Conservation (phyloP, 1,140 invertebrate species). For the Philotrypesis tridentata region DNA sequence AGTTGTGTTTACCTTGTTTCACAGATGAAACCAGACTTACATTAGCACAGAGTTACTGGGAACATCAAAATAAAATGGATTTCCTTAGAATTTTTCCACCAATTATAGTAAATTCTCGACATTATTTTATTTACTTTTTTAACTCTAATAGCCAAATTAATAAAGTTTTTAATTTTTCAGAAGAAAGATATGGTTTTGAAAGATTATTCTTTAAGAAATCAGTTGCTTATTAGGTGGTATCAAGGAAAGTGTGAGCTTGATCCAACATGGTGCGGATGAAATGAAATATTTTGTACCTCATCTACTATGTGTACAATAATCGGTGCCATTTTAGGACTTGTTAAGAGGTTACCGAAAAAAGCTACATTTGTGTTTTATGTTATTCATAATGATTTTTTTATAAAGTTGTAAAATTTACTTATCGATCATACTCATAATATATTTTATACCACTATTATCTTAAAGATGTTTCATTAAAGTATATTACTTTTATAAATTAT, state of each 20-base stretch:
- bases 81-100: constrained; percentile 88
- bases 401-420: no score
- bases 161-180: constrained; percentile 65
- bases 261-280: constrained; percentile 79
- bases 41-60: constrained; percentile 82
- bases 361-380: no score
- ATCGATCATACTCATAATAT: no score
- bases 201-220: constrained; percentile 77
- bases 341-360: not conserved
- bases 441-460: not conserved
- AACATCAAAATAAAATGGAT: constrained; percentile 85
- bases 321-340: constrained; percentile 23
- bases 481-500: no score
- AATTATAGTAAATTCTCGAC: constrained; percentile 77
- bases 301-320: not conserved
- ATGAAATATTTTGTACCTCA: not conserved
- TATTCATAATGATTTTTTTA: no score
- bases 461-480: no score
- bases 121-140: not conserved
- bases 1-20: constrained; percentile 86
- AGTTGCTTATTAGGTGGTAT: constrained; percentile 85
- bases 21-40: constrained; percentile 75
- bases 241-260: constrained; percentile 87
- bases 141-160: not conserved
- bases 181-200: constrained; percentile 70